Percentiles rank a stretch among this genome's conserved stretches.
phyloP scores from a whole-genome alignment of 1,140 invertebrate species.

The Protaetia brevitarsis region DNA sequence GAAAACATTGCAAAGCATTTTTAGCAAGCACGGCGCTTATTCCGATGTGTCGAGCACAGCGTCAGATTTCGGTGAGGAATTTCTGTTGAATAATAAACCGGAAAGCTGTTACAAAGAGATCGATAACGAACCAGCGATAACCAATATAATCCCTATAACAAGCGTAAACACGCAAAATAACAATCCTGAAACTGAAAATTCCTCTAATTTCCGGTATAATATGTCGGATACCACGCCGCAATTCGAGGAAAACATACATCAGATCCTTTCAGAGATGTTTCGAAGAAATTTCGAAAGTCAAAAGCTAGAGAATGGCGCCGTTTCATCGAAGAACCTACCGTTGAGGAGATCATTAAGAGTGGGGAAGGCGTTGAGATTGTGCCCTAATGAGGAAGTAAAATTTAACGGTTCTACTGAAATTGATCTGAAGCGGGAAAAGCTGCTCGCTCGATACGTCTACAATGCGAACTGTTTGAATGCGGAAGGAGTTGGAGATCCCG shows the following conservation, averaged over 20 bases:
- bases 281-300: slow-evolving; percentile 38
- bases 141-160: background rate
- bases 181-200: background rate
- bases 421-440: slow-evolving; percentile 46
- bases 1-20: slow-evolving; percentile 50
- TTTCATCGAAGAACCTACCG: slow-evolving; percentile 36
- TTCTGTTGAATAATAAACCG: background rate
- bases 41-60: slow-evolving; percentile 48
- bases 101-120: slow-evolving; percentile 15
- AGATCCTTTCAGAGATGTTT: slow-evolving; percentile 47
- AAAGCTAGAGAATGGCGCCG: slow-evolving; percentile 22
- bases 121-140: background rate
- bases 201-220: background rate
- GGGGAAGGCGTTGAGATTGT: slow-evolving; percentile 44
- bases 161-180: background rate
- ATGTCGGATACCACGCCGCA: slow-evolving; percentile 43
- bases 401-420: slow-evolving; percentile 31
- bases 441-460: slow-evolving; percentile 48
- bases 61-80: slow-evolving; percentile 43
- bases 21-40: slow-evolving; percentile 47
- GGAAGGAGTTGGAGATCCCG: slow-evolving; percentile 57
- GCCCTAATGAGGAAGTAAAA: slow-evolving; percentile 41
- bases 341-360: slow-evolving; percentile 45
- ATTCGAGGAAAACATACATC: slow-evolving; percentile 48
- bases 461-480: slow-evolving; percentile 47